A percentile compares a stretch with the other conserved stretches of the same genome.
phyloP scores from a whole-genome alignment of 1,140 invertebrate genomes.

The Thereuonema tuberculata region DNA sequence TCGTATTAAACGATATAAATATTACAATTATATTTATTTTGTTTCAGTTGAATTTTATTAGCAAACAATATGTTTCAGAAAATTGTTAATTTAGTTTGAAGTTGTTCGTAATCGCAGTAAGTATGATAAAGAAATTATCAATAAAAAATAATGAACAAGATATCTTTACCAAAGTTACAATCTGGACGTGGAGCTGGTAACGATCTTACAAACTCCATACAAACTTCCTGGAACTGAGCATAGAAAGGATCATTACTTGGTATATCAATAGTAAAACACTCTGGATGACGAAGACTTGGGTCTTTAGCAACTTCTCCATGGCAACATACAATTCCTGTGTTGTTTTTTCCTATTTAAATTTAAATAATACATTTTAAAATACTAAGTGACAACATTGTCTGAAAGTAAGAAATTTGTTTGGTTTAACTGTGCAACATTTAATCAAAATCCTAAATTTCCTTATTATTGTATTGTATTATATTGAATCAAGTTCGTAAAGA shows the following conservation, averaged over 20 bases:
- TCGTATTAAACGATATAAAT: too few species aligned
- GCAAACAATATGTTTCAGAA: too few species aligned
- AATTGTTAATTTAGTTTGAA: too few species aligned
- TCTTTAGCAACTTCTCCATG: conserved; percentile 24
- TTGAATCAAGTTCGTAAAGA: neutral
- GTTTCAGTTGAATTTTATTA: too few species aligned
- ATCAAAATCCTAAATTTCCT: too few species aligned
- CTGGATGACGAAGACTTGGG: conserved; percentile 22
- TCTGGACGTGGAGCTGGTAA: conserved; percentile 33
- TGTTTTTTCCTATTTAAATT: conserved; percentile 6
- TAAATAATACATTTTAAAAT: too few species aligned
- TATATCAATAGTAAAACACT: conserved; percentile 24
- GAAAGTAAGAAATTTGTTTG: neutral
- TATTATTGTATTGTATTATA: too few species aligned
- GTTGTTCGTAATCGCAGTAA: too few species aligned
- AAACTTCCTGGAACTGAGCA: conserved; percentile 38
- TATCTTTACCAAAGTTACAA: conserved; percentile 21
- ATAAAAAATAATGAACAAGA: too few species aligned
- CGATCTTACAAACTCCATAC: conserved; percentile 73
- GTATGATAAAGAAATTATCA: too few species aligned
- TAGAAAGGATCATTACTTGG: conserved; percentile 19
- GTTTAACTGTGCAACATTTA: too few species aligned
- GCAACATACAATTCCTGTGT: conserved; percentile 42
- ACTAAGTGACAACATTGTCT: neutral
- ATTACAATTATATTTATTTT: too few species aligned